Conservation (phyloP, 2,113 vertebrate genomes). For the Ictalurus punctatus region DNA sequence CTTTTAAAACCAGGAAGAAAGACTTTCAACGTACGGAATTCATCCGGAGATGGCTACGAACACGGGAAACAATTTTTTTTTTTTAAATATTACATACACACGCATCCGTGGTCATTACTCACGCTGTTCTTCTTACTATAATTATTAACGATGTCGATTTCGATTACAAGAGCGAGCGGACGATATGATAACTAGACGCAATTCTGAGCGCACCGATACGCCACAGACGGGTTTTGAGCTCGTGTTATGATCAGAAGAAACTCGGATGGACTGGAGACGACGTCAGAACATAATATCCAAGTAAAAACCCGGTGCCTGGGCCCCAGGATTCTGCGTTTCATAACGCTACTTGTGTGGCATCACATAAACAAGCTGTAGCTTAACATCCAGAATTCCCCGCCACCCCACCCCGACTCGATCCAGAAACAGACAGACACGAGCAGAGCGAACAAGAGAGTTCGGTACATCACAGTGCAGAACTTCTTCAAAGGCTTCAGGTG, state of each 20-base stretch:
- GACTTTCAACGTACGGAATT: too few relatives aligned
- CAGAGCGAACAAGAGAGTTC: too few relatives aligned
- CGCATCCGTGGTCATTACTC: too few relatives aligned
- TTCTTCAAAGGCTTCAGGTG: constrained; percentile 34
- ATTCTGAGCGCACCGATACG: neutral
- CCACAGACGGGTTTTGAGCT: neutral
- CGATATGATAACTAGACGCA: neutral
- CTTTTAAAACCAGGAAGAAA: too few relatives aligned
- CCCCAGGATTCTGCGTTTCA: neutral
- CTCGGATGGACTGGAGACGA: neutral
- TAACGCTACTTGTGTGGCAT: neutral
- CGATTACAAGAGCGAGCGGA: neutral
- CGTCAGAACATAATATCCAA: neutral
- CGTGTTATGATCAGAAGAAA: neutral
- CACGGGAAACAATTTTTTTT: too few relatives aligned
- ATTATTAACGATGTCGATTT: neutral
- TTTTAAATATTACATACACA: too few relatives aligned
- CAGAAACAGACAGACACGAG: constrained; percentile 21
- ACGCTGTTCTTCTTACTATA: neutral
- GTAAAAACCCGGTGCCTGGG: neutral
- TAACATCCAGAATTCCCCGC: neutral
- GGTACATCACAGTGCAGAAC: neutral
- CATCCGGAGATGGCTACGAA: too few relatives aligned
- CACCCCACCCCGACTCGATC: neutral
- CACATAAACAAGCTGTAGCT: neutral